A percentile compares a stretch with the other conserved stretches of the same genome.
Conservation (phyloP, 2,888 invertebrate species). For the Strigamia maritima region DNA sequence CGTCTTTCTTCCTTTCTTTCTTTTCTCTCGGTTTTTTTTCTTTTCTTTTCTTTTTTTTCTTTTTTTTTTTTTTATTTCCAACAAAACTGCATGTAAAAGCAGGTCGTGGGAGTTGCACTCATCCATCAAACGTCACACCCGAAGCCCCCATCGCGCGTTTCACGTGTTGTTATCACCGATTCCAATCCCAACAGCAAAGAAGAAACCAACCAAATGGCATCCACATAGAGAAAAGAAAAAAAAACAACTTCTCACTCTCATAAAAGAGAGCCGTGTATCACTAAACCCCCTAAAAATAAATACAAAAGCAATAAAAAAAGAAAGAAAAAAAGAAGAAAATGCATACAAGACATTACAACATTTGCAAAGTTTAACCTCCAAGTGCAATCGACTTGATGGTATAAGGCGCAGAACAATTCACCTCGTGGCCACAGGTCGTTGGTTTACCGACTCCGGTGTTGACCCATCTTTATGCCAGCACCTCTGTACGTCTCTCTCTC, state of each 20-base stretch:
- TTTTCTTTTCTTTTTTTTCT: too few relatives aligned
- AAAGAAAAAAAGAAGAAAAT: neutral
- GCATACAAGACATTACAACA: neutral
- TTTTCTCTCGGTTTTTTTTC: too few relatives aligned
- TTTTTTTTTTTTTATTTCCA: neutral
- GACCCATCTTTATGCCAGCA: conserved; percentile 6
- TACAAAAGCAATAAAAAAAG: neutral
- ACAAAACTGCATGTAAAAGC: neutral
- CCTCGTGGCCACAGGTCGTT: conserved; percentile 23
- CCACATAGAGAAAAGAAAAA: neutral
- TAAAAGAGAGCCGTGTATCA: neutral
- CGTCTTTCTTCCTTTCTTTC: too few relatives aligned
- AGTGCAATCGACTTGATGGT: neutral
- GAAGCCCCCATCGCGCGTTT: conserved; percentile 11
- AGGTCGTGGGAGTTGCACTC: conserved; percentile 12
- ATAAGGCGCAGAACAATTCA: neutral
- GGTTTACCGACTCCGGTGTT: conserved; percentile 2
- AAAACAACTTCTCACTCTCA: neutral
- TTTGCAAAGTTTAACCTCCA: neutral
- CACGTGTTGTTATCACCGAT: conserved; percentile 9
- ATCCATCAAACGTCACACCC: conserved; percentile 5
- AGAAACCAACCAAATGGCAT: conserved; percentile 2
- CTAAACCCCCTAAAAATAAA: neutral
- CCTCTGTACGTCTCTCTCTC: too few relatives aligned
- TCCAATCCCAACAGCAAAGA: conserved; percentile 16